Conservation (phyloP, 1,140 invertebrate species). For the Megathymus violae region DNA sequence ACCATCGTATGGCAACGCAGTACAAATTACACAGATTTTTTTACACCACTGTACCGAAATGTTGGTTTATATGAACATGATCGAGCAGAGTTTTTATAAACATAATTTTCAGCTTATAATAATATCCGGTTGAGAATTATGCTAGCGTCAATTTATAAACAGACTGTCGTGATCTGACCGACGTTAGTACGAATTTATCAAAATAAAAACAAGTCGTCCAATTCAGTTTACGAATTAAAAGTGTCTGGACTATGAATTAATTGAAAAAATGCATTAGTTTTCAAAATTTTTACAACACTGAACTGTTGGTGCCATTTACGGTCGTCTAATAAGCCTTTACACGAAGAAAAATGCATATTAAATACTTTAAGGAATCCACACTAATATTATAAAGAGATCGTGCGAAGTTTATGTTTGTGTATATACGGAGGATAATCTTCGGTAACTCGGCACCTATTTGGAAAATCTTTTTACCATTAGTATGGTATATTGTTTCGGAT, state of each 20-base stretch:
- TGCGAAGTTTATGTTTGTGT: no score
- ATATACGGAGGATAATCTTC: no score
- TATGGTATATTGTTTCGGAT: no score
- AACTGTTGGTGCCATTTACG: no score
- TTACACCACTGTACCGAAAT: conserved; percentile 44
- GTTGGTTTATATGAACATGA: conserved; percentile 55
- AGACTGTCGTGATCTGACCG: conserved; percentile 62
- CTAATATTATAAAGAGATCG: no score
- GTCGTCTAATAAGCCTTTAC: no score
- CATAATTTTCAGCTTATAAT: conserved; percentile 59
- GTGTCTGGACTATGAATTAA: conserved; percentile 13
- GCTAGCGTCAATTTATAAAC: conserved; percentile 65
- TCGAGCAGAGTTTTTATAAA: conserved; percentile 48
- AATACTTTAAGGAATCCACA: no score
- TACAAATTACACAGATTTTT: conserved; percentile 52
- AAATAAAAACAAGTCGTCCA: conserved; percentile 36
- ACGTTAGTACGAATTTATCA: conserved; percentile 60
- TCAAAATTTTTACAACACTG: no score
- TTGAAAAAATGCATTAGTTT: neutral
- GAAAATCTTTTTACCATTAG: no score
- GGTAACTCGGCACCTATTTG: no score
- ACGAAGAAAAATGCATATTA: no score
- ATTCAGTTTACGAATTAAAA: conserved; percentile 35
- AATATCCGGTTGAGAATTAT: conserved; percentile 67
- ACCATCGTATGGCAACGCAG: conserved; percentile 48